These are phyloP conservation scores for Acleris holmiana DNA, from an alignment of 2,888 invertebrate genomes.

Conservation along the genomic window DNA sequence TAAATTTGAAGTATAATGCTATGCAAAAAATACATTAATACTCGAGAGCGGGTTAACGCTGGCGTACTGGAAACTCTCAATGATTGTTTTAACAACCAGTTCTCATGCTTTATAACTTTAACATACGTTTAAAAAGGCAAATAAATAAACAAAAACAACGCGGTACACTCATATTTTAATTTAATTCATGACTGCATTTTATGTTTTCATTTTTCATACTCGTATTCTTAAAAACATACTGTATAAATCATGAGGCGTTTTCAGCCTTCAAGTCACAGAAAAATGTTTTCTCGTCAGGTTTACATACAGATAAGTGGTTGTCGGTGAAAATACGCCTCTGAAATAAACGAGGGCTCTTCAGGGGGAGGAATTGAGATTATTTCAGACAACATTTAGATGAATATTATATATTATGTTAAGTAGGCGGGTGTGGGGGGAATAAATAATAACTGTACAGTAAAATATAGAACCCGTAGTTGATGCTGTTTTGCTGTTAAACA, in stretches of 20 bases:
- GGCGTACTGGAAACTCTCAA: too few species aligned
- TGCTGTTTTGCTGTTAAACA: too few species aligned
- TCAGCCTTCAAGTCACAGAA: slow-evolving; percentile 2
- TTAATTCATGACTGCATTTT: background rate
- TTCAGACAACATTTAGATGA: slow-evolving; percentile 18
- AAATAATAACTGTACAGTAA: background rate
- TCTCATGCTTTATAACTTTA: too few species aligned
- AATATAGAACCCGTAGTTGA: too few species aligned
- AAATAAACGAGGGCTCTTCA: slow-evolving; percentile 3
- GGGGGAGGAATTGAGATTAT: slow-evolving; percentile 12
- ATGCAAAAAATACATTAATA: too few species aligned
- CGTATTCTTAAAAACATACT: background rate
- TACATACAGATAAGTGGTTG: slow-evolving; percentile 23
- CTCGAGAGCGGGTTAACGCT: too few species aligned
- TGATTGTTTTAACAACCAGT: too few species aligned
- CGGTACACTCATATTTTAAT: background rate
- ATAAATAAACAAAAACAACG: too few species aligned
- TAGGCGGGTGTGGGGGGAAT: background rate
- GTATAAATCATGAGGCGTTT: slow-evolving; percentile 19
- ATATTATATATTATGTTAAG: slow-evolving; percentile 30
- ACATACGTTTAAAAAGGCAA: too few species aligned
- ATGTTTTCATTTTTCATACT: background rate
- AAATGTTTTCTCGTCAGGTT: slow-evolving; percentile 19
- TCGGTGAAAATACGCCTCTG: slow-evolving; percentile 13
- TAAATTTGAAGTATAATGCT: too few species aligned